Percentiles rank a stretch among this genome's conserved stretches.
phyloP scores from a whole-genome alignment of 2,888 invertebrate genomes.

The Cerastis leucographa region DNA sequence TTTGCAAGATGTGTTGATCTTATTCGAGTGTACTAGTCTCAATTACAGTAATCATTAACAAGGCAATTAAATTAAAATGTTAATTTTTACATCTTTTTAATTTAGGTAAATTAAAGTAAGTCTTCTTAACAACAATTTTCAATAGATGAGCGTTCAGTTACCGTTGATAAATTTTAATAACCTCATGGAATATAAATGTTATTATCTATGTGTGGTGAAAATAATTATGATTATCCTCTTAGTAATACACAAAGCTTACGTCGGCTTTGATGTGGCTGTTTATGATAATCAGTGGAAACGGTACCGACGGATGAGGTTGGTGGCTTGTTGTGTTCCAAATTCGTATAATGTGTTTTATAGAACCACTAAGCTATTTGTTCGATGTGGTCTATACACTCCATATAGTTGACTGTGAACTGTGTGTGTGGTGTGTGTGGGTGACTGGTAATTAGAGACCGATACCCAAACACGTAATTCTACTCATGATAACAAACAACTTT shows the following conservation, averaged over 20 bases:
- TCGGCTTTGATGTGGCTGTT: constrained; percentile 15
- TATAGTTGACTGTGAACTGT: too few relatives aligned
- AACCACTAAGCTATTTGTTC: not conserved
- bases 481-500: too few relatives aligned
- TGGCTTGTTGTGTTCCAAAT: not conserved
- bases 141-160: not conserved
- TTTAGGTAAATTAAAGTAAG: too few relatives aligned
- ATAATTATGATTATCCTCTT: constrained; percentile 2
- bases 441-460: too few relatives aligned
- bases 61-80: too few relatives aligned
- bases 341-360: not conserved
- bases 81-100: too few relatives aligned
- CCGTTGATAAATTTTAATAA: not conserved
- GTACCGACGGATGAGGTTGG: not conserved
- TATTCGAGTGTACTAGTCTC: too few relatives aligned
- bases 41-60: too few relatives aligned
- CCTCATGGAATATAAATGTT: not conserved
- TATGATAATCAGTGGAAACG: constrained; percentile 6
- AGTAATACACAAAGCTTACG: not conserved
- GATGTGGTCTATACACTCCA: not conserved
- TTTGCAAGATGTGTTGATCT: too few relatives aligned
- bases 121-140: not conserved
- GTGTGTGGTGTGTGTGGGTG: too few relatives aligned
- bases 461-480: too few relatives aligned
- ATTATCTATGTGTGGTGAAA: not conserved